Evolutionary conservation across 2,888 invertebrate genomes (phyloP), one percentile per base, ranked within the genome.

Genomic region (Morpho achilles): DNA sequence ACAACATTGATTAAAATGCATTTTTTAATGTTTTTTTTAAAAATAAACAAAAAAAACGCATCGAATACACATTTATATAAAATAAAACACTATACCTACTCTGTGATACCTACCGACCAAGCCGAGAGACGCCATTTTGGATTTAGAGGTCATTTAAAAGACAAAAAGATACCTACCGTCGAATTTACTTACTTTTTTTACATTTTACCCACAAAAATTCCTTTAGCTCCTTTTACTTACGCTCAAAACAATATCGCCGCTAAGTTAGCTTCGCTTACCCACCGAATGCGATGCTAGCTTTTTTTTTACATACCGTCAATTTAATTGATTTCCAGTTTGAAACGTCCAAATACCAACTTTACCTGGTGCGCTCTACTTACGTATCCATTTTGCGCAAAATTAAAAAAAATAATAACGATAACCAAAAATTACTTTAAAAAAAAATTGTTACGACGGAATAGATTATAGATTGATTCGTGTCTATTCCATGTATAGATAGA

Each of bases 321-420:
- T 32, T 32, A 32, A 32, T 32, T 32, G 32, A 49, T 49, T 44
- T 7, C 22, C 57, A 8, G 47, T 22, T 23, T 50, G 10, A 8
- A 23, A 51, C n/a, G 50, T 67, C 62, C 50, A 58, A 55, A 63
- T 40, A 67, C 69, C 62, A 56, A 47, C 59, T 60, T 82, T 82
- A 84, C 84, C 84, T 84, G 84, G 79, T 74, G 83, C 83, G 81
- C 40, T 65, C 67, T 79, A 81, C 82, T 80, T 82, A 81, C 80
- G 66, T 72, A 58, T 74, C 75, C 76, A 70, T 60, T 62, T 58
- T 56, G 76, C 79, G 79, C 76, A 69, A 49, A 59, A 49, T 54
- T 57, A 56, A 50, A 57, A 42, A 59, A 53, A 51, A 42, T 58
- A 56, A 23, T 23, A 32, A 32, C 32, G 32, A 32, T 16, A 56